phyloP scores from a whole-genome alignment of 2,797 vertebrate species.

The Acestrorhynchus altus region DNA sequence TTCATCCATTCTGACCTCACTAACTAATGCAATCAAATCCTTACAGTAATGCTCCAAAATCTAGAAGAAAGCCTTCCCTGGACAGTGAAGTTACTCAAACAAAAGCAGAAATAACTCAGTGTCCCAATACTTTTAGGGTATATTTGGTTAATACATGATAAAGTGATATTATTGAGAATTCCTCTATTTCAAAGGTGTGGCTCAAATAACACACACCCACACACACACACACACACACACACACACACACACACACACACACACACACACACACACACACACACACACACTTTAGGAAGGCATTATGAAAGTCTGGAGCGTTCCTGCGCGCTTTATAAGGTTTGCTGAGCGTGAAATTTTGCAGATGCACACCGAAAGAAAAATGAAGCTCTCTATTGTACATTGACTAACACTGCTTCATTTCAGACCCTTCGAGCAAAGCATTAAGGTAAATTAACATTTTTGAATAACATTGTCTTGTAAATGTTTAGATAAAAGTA shows the following conservation, averaged over 20 bases:
- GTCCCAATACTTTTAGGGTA: too few species aligned
- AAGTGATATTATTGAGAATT: background rate
- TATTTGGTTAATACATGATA: too few species aligned
- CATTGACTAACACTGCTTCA: background rate
- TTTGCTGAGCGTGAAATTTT: background rate
- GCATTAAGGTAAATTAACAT: conserved; percentile 2
- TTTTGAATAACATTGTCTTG: background rate
- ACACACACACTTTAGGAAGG: background rate
- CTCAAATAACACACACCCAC: background rate
- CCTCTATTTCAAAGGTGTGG: background rate
- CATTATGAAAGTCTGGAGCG: background rate
- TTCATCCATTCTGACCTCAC: too few species aligned
- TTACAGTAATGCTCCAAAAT: too few species aligned
- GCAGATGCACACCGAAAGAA: background rate
- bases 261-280: background rate
- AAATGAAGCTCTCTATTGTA: background rate
- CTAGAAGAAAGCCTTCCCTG: too few species aligned
- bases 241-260: background rate
- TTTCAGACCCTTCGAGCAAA: conserved; percentile 2
- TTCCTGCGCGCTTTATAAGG: background rate
- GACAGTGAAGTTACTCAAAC: too few species aligned
- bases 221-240: background rate
- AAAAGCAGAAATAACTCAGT: too few species aligned
- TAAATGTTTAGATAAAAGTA: too few species aligned
- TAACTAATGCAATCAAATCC: too few species aligned